Conservation (phyloP, 2,888 invertebrate species). For the Notocelia uddmanniana region DNA sequence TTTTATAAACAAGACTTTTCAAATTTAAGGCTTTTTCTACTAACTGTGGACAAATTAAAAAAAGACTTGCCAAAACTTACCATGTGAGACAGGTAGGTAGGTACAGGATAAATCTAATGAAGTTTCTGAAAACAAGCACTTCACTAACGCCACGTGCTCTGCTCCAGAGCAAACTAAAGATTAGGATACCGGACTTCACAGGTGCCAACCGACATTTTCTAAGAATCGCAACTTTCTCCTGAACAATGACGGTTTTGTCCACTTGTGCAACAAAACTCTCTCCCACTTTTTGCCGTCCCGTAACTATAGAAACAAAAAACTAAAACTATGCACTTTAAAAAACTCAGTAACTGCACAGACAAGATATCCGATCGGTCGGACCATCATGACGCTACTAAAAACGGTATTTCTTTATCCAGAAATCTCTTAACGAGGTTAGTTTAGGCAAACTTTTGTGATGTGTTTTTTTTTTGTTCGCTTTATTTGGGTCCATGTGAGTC, state of each 20-base stretch:
- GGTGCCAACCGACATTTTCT: slow-evolving; percentile 72
- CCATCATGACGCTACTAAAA: slow-evolving; percentile 85
- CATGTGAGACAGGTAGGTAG: neutral
- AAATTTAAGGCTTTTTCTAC: too few species aligned
- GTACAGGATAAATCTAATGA: neutral
- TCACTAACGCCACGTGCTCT: slow-evolving; percentile 27
- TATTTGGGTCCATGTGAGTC: slow-evolving; percentile 80
- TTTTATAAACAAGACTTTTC: too few species aligned
- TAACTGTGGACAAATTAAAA: too few species aligned
- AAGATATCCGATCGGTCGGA: slow-evolving; percentile 82
- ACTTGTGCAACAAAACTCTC: slow-evolving; percentile 73
- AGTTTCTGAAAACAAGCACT: slow-evolving; percentile 14
- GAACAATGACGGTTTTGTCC: slow-evolving; percentile 72
- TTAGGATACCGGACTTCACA: slow-evolving; percentile 40
- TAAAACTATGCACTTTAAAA: slow-evolving; percentile 54
- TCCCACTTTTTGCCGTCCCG: slow-evolving; percentile 67
- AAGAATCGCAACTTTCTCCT: slow-evolving; percentile 78
- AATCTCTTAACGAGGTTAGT: slow-evolving; percentile 85
- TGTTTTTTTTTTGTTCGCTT: slow-evolving; percentile 79
- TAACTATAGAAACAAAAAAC: slow-evolving; percentile 50
- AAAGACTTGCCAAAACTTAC: slow-evolving; percentile 1
- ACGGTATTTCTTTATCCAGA: slow-evolving; percentile 84
- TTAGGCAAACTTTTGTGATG: slow-evolving; percentile 85
- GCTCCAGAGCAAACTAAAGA: slow-evolving; percentile 25
- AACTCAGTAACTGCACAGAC: slow-evolving; percentile 67